A percentile compares a stretch with the other conserved stretches of the same genome.
phyloP scores from a whole-genome alignment of 2,797 vertebrate species.

The Sebastes oblongus region DNA sequence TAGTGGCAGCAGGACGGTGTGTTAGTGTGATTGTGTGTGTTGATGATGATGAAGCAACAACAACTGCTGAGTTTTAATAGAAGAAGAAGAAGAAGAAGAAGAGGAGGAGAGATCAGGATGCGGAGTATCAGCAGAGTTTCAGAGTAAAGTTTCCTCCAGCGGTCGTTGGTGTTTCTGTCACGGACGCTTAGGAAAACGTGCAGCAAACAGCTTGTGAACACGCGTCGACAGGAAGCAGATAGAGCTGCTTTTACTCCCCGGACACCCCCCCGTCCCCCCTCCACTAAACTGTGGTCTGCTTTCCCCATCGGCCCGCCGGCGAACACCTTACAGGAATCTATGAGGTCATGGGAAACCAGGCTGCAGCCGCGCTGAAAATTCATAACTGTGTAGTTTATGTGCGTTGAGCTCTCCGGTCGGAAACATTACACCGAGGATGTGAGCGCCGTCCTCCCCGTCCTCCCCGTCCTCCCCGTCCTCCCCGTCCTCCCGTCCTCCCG shows the following conservation, averaged over 20 bases:
- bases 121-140: too few relatives aligned
- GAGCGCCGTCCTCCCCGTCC: not conserved
- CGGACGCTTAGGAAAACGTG: conserved; percentile 46
- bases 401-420: conserved; percentile 31
- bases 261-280: conserved; percentile 10
- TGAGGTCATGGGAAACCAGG: conserved; percentile 81
- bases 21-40: too few relatives aligned
- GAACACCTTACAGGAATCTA: conserved; percentile 78
- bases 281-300: conserved; percentile 53
- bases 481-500: not conserved
- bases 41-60: not conserved
- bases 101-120: too few relatives aligned
- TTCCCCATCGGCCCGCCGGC: conserved; percentile 61
- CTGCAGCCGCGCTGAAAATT: conserved; percentile 50
- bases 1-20: too few relatives aligned
- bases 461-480: not conserved
- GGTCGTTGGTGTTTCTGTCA: conserved; percentile 29
- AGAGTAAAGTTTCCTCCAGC: conserved; percentile 37
- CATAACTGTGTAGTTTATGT: conserved; percentile 56
- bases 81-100: not conserved
- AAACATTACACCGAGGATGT: conserved; percentile 50
- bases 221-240: conserved; percentile 43
- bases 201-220: conserved; percentile 49
- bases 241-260: conserved; percentile 51
- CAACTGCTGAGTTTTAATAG: too few relatives aligned